A percentile compares a stretch with the other conserved stretches of the same genome.
Conservation (phyloP, 1,140 invertebrate species). For the Calycopis cecrops region DNA sequence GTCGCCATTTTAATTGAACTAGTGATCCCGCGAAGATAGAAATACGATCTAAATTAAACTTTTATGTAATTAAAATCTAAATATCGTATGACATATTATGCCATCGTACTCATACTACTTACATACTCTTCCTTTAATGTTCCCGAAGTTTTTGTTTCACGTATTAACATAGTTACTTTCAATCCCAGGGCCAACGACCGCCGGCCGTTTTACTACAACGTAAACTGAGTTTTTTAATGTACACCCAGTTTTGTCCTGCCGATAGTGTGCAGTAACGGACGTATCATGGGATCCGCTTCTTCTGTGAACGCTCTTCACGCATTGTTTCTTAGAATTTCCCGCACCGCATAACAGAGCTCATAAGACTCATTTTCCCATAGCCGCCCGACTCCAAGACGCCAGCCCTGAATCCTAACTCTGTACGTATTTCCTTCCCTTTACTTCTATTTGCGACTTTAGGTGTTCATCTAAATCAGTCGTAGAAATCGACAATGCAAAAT, state of each 20-base stretch:
- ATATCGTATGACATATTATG: too few species aligned
- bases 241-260: slow-evolving; percentile 55
- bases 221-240: slow-evolving; percentile 57
- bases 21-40: too few species aligned
- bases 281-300: slow-evolving; percentile 44
- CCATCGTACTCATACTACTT: too few species aligned
- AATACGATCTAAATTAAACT: too few species aligned
- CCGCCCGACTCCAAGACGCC: slow-evolving; percentile 44
- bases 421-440: slow-evolving; percentile 48
- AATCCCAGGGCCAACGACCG: slow-evolving; percentile 23
- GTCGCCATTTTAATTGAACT: too few species aligned
- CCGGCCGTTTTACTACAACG: slow-evolving; percentile 58
- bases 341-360: slow-evolving; percentile 47
- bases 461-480: slow-evolving; percentile 13
- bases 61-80: too few species aligned
- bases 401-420: slow-evolving; percentile 51
- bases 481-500: slow-evolving; percentile 41
- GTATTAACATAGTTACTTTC: slow-evolving; percentile 41
- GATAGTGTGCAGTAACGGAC: slow-evolving; percentile 53
- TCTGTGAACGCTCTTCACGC: slow-evolving; percentile 52
- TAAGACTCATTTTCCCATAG: slow-evolving; percentile 47
- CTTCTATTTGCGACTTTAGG: slow-evolving; percentile 48
- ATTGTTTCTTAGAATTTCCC: slow-evolving; percentile 65
- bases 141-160: slow-evolving; percentile 37
- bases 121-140: slow-evolving; percentile 6